Evolutionary conservation across 2,797 vertebrate species (phyloP).

Genomic region (Bovichtus diacanthus): DNA sequence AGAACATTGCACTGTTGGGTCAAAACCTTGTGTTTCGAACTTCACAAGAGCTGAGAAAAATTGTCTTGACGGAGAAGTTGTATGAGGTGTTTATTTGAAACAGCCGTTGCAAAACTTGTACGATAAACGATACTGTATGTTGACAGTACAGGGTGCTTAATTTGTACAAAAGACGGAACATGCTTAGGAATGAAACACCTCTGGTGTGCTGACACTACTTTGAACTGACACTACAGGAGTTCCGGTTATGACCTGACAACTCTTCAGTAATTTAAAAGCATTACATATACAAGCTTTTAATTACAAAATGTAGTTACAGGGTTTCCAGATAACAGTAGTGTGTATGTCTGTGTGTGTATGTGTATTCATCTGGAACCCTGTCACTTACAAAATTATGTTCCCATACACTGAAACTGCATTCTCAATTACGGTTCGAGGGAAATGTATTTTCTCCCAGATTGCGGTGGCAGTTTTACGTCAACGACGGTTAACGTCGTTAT

Average conservation of each 20-base stretch:
- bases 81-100: neutral
- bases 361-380: no score
- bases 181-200: constrained; percentile 29
- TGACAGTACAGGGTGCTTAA: neutral
- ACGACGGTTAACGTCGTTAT: no score
- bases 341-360: neutral
- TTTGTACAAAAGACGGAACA: constrained; percentile 7
- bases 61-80: neutral
- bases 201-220: neutral
- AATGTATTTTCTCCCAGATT: no score
- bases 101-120: neutral
- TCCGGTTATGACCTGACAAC: neutral
- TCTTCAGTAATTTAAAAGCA: neutral
- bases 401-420: no score
- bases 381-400: no score
- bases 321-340: neutral
- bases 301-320: neutral
- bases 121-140: neutral
- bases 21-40: constrained; percentile 7
- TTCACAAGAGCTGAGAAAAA: neutral
- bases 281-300: neutral
- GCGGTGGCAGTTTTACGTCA: no score
- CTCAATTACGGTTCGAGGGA: no score
- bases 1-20: neutral
- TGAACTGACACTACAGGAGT: neutral